phyloP scores from a whole-genome alignment of 2,797 vertebrate species.

The Enteromius unitaeniatus region DNA sequence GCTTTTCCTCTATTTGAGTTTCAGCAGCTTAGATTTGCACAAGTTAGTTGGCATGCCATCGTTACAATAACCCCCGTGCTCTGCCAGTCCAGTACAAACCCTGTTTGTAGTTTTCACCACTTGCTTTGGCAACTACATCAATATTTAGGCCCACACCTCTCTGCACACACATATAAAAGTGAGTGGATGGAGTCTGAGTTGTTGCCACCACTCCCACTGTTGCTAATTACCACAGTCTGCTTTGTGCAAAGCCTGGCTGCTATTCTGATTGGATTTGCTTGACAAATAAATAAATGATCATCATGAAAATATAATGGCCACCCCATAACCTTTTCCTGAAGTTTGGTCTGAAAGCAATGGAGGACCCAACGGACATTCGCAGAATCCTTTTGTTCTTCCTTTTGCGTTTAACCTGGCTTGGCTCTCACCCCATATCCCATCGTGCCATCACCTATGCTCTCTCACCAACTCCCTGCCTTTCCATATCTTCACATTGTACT shows the following conservation, averaged over 20 bases:
- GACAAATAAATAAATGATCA: conserved; percentile 84
- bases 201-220: conserved; percentile 81
- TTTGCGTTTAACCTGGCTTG: conserved; percentile 66
- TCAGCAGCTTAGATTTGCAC: conserved; percentile 23
- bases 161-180: conserved; percentile 74
- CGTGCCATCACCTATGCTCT: conserved; percentile 55
- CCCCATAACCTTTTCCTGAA: conserved; percentile 73
- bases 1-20: conserved; percentile 1
- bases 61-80: conserved; percentile 40
- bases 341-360: conserved; percentile 66
- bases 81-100: conserved; percentile 37
- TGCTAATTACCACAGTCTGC: conserved; percentile 82
- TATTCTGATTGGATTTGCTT: conserved; percentile 82
- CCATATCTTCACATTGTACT: background rate
- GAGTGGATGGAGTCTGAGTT: conserved; percentile 70
- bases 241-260: conserved; percentile 72
- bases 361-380: conserved; percentile 67
- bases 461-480: conserved; percentile 38
- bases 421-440: conserved; percentile 48
- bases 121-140: conserved; percentile 62
- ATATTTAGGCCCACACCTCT: conserved; percentile 70
- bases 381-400: conserved; percentile 70
- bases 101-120: conserved; percentile 68
- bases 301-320: conserved; percentile 81
- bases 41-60: conserved; percentile 36